These are phyloP conservation scores for Hylaeus anthracinus DNA, from an alignment of 1,140 invertebrate genomes.

Conservation along the genomic window DNA sequence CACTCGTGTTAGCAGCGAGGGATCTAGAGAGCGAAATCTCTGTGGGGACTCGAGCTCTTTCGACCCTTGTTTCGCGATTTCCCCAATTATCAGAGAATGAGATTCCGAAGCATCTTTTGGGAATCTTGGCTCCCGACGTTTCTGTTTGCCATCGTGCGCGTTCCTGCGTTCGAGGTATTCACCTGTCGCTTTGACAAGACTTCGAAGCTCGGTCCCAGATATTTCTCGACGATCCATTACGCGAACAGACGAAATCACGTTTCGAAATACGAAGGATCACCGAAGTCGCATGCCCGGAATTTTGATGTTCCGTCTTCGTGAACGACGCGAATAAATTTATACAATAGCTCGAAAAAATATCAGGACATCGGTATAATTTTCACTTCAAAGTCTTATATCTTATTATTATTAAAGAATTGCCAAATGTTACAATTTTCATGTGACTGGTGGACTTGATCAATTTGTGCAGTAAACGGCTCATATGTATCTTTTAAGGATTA, in stretches of 20 bases:
- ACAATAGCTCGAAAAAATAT: too few relatives aligned
- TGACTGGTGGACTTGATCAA: too few relatives aligned
- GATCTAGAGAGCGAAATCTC: not conserved
- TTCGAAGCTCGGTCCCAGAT: constrained; percentile 6
- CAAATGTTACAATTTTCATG: too few relatives aligned
- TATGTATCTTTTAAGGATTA: not conserved
- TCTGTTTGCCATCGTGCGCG: not conserved
- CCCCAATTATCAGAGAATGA: constrained; percentile 49
- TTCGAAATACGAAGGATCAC: not conserved
- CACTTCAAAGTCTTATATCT: too few relatives aligned
- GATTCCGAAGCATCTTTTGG: constrained; percentile 37
- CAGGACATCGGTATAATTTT: too few relatives aligned
- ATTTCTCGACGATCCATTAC: not conserved
- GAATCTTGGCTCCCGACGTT: not conserved
- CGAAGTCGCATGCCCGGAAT: not conserved
- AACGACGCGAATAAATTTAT: too few relatives aligned
- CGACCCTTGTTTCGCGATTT: constrained; percentile 28
- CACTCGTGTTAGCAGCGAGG: too few relatives aligned
- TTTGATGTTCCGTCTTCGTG: not conserved
- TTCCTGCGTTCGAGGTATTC: constrained; percentile 24
- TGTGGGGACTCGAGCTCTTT: constrained; percentile 3
- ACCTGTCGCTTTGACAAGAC: not conserved
- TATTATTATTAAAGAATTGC: too few relatives aligned
- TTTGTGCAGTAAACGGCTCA: too few relatives aligned
- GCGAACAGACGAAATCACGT: constrained; percentile 18